These are phyloP conservation scores for Drosophila kurseongensis DNA, from an alignment of 1,140 invertebrate genomes.

Conservation along the genomic window DNA sequence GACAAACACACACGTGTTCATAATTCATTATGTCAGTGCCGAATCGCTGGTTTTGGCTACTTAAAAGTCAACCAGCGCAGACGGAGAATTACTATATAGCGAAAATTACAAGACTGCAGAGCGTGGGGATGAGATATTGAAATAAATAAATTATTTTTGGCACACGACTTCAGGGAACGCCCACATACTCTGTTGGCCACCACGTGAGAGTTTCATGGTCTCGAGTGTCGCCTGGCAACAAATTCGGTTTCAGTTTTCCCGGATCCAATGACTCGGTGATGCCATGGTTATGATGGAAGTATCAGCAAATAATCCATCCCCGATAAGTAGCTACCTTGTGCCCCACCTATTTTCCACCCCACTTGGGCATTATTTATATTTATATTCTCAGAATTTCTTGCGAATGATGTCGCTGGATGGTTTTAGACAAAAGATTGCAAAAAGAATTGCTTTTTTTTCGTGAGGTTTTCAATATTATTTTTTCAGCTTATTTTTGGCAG, in stretches of 20 bases:
- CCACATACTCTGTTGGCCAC: slow-evolving; percentile 5
- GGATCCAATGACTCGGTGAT: slow-evolving; percentile 25
- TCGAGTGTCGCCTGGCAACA: slow-evolving; percentile 38
- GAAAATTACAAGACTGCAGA: slow-evolving; percentile 38
- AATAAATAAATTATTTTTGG: slow-evolving; percentile 77
- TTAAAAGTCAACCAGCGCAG: slow-evolving; percentile 55
- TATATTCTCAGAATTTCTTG: slow-evolving; percentile 57
- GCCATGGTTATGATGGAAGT: slow-evolving; percentile 53
- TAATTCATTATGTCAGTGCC: slow-evolving; percentile 48
- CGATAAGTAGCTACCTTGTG: slow-evolving; percentile 32
- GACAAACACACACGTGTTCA: slow-evolving; percentile 21
- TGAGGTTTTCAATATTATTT: slow-evolving; percentile 45
- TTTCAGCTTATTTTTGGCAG: slow-evolving; percentile 39
- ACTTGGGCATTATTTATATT: slow-evolving; percentile 47
- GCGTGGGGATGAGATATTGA: slow-evolving; percentile 29
- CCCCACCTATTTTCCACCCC: neutral
- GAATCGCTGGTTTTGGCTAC: slow-evolving; percentile 17
- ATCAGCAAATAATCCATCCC: slow-evolving; percentile 42
- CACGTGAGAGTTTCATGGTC: slow-evolving; percentile 18
- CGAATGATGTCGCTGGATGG: slow-evolving; percentile 64
- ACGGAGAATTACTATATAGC: slow-evolving; percentile 30
- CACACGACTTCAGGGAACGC: slow-evolving; percentile 50
- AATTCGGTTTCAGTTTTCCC: slow-evolving; percentile 37
- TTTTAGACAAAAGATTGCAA: slow-evolving; percentile 62
- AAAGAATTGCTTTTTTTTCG: slow-evolving; percentile 50